Conservation (phyloP, 2,113 vertebrate species). For the Chamaea fasciata region DNA sequence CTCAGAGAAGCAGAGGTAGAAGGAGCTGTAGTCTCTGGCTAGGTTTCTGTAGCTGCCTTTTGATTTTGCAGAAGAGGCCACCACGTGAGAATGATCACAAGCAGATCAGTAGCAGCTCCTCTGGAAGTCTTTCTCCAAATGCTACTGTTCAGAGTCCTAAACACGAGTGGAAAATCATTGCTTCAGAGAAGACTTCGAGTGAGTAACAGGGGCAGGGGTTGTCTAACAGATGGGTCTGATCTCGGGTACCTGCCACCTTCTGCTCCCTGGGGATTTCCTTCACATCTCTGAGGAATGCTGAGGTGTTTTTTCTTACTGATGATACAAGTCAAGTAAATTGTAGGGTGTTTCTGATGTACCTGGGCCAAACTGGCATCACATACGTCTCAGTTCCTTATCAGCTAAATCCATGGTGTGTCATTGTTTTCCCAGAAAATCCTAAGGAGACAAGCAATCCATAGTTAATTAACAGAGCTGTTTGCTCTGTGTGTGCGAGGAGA, state of each 20-base stretch:
- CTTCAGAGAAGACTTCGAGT: slow-evolving; percentile 97
- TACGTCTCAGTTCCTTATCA: background rate
- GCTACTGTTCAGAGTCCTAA: slow-evolving; percentile 83
- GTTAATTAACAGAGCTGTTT: background rate
- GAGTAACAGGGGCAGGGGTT: slow-evolving; percentile 65
- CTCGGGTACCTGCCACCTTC: background rate
- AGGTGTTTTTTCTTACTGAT: background rate
- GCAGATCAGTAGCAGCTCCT: slow-evolving; percentile 91
- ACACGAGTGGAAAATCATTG: slow-evolving; percentile 98
- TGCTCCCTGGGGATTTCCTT: background rate
- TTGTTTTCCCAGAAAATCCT: background rate
- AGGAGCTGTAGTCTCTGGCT: slow-evolving; percentile 50
- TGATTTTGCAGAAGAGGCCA: slow-evolving; percentile 97
- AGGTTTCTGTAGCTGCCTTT: slow-evolving; percentile 92
- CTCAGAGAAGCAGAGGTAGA: slow-evolving; percentile 54
- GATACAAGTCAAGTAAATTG: background rate
- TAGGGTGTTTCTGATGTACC: background rate
- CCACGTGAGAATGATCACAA: slow-evolving; percentile 92
- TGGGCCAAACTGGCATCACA: background rate
- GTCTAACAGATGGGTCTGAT: background rate
- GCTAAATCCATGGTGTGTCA: background rate
- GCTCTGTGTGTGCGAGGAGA: rapidly evolving
- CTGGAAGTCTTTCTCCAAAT: slow-evolving; percentile 88
- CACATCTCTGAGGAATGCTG: background rate
- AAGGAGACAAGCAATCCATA: background rate